phyloP scores from a whole-genome alignment of 2,888 invertebrate species.

The Marasmarcha lunaedactyla region DNA sequence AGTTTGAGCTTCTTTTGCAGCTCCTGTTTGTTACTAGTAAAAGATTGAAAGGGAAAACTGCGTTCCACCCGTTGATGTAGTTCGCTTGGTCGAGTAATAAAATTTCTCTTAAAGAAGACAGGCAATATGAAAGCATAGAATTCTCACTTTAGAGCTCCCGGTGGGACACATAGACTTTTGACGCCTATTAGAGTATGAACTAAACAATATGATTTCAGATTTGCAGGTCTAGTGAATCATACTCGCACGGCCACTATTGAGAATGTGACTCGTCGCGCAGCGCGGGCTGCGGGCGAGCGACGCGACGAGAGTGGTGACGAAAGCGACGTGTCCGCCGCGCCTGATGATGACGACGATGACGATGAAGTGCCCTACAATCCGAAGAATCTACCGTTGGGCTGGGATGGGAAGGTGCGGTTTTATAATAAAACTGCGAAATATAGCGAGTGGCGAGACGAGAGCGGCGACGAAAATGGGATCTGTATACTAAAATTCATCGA shows the following conservation, averaged over 20 bases:
- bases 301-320: conserved; percentile 93
- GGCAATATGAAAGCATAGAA: no score
- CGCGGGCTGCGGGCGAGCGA: conserved; percentile 92
- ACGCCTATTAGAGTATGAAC: no score
- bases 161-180: no score
- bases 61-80: no score
- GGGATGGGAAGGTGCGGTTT: conserved; percentile 98
- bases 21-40: no score
- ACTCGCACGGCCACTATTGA: conserved; percentile 94
- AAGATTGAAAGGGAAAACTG: no score
- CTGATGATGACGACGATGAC: conserved; percentile 90
- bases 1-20: no score
- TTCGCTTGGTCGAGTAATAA: no score
- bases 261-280: conserved; percentile 98
- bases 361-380: conserved; percentile 99
- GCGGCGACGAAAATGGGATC: neutral
- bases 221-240: conserved; percentile 85
- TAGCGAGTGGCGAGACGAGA: neutral
- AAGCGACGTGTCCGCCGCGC: conserved; percentile 81
- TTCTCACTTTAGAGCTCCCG: no score
- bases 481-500: no score
- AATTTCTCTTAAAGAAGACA: no score
- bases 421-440: conserved; percentile 5
- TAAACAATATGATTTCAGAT: no score
- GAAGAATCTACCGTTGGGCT: conserved; percentile 98